Conservation (phyloP, 2,113 vertebrate species). For the Synchiropus splendidus region DNA sequence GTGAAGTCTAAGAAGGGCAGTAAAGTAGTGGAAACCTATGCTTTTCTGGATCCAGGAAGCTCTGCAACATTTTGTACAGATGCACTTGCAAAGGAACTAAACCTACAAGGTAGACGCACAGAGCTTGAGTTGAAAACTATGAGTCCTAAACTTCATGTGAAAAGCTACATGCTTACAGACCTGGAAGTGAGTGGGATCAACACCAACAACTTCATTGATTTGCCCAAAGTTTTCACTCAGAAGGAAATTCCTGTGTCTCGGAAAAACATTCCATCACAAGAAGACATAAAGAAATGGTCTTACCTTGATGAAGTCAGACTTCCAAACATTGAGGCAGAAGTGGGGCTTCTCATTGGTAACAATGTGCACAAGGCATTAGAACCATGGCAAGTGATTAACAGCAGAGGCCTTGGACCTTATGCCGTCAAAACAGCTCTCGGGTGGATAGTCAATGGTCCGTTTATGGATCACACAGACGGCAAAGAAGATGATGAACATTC, state of each 20-base stretch:
- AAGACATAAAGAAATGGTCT: background rate
- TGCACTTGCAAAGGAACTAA: background rate
- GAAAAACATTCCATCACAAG: background rate
- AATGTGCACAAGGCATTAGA: background rate
- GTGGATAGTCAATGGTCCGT: background rate
- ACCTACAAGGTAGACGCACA: slow-evolving; percentile 1
- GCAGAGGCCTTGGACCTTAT: background rate
- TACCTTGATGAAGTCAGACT: background rate
- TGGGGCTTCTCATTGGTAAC: background rate
- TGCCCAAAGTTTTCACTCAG: too few species aligned
- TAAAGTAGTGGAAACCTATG: background rate
- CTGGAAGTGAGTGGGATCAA: background rate
- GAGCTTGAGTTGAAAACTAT: background rate
- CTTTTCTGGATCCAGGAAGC: slow-evolving; percentile 1
- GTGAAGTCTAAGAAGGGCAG: slow-evolving; percentile 2
- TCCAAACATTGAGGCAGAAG: background rate
- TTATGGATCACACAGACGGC: background rate
- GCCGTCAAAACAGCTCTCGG: background rate
- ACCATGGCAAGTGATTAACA: background rate
- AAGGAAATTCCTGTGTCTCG: background rate
- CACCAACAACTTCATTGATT: background rate
- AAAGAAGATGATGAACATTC: background rate
- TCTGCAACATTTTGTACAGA: slow-evolving; percentile 2
- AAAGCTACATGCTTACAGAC: background rate
- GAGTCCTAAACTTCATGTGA: background rate